Conservation (phyloP, 2,797 vertebrate genomes). For the Hypotaenidia philippensis region DNA sequence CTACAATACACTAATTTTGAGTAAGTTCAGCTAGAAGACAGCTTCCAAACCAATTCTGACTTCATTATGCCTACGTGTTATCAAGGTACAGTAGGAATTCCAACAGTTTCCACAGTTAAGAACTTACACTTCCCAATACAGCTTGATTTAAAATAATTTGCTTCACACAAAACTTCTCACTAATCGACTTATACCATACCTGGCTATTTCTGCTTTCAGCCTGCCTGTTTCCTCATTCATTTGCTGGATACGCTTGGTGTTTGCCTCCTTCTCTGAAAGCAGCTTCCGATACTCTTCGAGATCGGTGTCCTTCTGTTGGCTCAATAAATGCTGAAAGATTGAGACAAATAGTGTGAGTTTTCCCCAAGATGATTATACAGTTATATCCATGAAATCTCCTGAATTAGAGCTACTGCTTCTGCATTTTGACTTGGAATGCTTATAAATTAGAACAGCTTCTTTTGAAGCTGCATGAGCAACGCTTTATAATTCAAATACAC, state of each 20-base stretch:
- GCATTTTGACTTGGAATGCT: not conserved
- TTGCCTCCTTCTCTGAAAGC: constrained; percentile 91
- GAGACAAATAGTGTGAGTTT: not conserved
- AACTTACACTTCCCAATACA: not conserved
- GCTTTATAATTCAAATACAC: not conserved
- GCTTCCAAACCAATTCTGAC: not conserved
- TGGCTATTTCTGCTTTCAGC: constrained; percentile 90
- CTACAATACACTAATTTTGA: not conserved
- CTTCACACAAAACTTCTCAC: not conserved
- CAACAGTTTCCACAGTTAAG: not conserved
- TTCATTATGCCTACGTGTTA: not conserved
- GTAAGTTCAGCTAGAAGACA: not conserved
- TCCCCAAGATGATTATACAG: not conserved
- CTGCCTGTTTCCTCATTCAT: constrained; percentile 89
- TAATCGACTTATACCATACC: constrained; percentile 76
- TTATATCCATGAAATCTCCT: not conserved
- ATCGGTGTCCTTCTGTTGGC: constrained; percentile 95
- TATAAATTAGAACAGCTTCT: not conserved
- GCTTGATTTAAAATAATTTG: not conserved
- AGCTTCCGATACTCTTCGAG: constrained; percentile 95
- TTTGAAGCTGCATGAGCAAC: not conserved
- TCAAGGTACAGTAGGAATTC: not conserved
- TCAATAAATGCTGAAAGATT: constrained; percentile 89
- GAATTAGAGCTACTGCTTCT: not conserved
- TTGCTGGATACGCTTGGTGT: constrained; percentile 94